Conservation (phyloP, 2,113 vertebrate genomes). For the Otolemur garnettii region DNA sequence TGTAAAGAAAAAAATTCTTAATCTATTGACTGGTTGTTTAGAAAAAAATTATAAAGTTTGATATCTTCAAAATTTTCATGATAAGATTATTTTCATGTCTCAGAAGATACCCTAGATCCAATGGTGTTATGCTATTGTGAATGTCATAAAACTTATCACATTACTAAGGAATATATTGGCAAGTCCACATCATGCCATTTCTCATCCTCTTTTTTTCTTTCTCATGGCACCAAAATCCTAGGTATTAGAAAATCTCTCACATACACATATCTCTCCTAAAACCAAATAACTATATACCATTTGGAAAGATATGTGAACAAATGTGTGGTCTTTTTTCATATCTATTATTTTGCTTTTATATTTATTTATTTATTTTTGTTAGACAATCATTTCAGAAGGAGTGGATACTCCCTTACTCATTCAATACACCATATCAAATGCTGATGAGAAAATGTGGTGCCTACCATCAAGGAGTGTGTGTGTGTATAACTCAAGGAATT, state of each 20-base stretch:
- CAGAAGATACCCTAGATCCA: background rate
- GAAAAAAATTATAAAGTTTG: background rate
- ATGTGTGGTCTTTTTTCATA: background rate
- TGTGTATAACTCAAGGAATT: background rate
- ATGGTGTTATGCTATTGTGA: background rate
- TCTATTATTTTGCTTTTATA: background rate
- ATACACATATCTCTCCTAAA: too few species aligned
- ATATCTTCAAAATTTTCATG: background rate
- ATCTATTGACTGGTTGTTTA: slow-evolving; percentile 1
- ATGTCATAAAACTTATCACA: background rate
- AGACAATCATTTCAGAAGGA: slow-evolving; percentile 1
- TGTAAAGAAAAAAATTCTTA: background rate
- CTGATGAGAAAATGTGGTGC: background rate
- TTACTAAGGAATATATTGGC: slow-evolving; percentile 8
- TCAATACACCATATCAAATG: background rate
- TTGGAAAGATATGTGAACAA: background rate
- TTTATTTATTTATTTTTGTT: slow-evolving; percentile 4
- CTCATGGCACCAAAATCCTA: background rate
- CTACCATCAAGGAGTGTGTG: background rate
- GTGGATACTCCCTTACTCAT: background rate
- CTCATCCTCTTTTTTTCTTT: background rate
- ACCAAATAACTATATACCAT: background rate
- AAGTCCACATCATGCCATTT: background rate
- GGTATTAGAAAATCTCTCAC: background rate
- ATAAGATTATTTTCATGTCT: background rate